A percentile compares a stretch with the other conserved stretches of the same genome.
Evolutionary conservation across 2,888 invertebrate species (phyloP).

Genomic region (Dascillus cervinus): DNA sequence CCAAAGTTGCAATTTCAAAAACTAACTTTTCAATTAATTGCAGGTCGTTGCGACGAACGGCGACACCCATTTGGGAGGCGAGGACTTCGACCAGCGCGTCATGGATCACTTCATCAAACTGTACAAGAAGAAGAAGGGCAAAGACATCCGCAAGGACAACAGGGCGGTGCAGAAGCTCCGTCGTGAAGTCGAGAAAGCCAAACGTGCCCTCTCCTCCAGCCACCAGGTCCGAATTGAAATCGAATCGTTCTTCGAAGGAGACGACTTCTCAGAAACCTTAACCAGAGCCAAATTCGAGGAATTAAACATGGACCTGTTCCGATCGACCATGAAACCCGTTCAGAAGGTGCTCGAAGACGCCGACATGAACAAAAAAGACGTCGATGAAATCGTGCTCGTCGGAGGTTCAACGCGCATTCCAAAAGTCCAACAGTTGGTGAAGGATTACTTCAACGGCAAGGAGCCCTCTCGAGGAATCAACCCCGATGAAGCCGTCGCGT

Average conservation of each 20-base stretch:
- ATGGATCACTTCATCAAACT: slow-evolving; percentile 99
- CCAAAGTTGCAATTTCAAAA: not conserved
- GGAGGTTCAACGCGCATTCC: slow-evolving; percentile 99
- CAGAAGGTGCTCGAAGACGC: slow-evolving; percentile 96
- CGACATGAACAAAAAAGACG: slow-evolving; percentile 97
- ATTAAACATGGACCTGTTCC: slow-evolving; percentile 87
- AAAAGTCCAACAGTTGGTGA: slow-evolving; percentile 88
- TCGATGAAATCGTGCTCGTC: slow-evolving; percentile 97
- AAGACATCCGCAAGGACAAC: slow-evolving; percentile 91
- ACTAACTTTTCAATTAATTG: slow-evolving; percentile 7
- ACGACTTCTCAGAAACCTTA: slow-evolving; percentile 96
- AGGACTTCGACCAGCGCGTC: slow-evolving; percentile 97
- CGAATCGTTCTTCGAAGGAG: slow-evolving; percentile 96
- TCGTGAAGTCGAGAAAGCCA: slow-evolving; percentile 96
- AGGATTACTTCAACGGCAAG: slow-evolving; percentile 95
- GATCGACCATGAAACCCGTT: slow-evolving; percentile 90
- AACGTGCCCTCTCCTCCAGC: slow-evolving; percentile 87
- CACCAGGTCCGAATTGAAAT: slow-evolving; percentile 98
- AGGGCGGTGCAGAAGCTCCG: slow-evolving; percentile 92
- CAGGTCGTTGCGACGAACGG: slow-evolving; percentile 77
- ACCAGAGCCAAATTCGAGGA: slow-evolving; percentile 99
- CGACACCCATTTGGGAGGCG: slow-evolving; percentile 96
- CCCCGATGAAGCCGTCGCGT: slow-evolving; percentile 98
- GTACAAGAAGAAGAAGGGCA: slow-evolving; percentile 98
- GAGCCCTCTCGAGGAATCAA: slow-evolving; percentile 97